phyloP scores from a whole-genome alignment of 2,888 invertebrate species.

The Belgica antarctica region DNA sequence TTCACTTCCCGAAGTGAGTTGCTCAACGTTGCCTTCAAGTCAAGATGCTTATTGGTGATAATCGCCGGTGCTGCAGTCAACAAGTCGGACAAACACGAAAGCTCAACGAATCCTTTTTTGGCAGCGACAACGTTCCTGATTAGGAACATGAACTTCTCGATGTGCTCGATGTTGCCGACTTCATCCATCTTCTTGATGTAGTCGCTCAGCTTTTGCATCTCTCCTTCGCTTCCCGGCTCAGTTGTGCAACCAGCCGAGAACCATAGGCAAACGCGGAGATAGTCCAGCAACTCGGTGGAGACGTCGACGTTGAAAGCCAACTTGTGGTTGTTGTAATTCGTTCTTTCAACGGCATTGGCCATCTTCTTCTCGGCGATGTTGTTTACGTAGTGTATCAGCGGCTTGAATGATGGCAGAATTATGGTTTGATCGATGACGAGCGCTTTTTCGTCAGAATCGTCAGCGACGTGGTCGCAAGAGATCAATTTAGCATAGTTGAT shows the following conservation, averaged over 20 bases:
- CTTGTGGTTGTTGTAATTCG: conserved; percentile 22
- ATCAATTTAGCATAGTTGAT: conserved; percentile 55
- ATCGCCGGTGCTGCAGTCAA: conserved; percentile 76
- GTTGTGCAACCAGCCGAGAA: conserved; percentile 62
- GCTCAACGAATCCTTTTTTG: conserved; percentile 61
- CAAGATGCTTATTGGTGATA: conserved; percentile 64
- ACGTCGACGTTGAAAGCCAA: conserved; percentile 30
- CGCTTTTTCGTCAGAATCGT: conserved; percentile 21
- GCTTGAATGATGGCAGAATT: conserved; percentile 68
- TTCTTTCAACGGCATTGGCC: conserved; percentile 52
- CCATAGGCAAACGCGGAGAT: conserved; percentile 76
- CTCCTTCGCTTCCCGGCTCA: conserved; percentile 58
- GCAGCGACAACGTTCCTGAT: conserved; percentile 65
- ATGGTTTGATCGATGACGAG: conserved; percentile 51
- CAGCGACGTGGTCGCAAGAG: conserved; percentile 53
- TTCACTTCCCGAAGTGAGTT: conserved; percentile 66
- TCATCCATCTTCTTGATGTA: conserved; percentile 61
- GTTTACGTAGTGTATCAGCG: conserved; percentile 70
- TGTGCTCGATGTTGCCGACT: conserved; percentile 59
- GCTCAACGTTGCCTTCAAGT: conserved; percentile 51
- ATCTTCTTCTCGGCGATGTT: conserved; percentile 64
- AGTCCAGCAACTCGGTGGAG: conserved; percentile 58
- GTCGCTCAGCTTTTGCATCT: conserved; percentile 64
- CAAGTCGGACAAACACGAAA: conserved; percentile 74
- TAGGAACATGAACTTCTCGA: conserved; percentile 67